Evolutionary conservation across 1,140 invertebrate genomes (phyloP).

Genomic region (Ylistrum balloti): DNA sequence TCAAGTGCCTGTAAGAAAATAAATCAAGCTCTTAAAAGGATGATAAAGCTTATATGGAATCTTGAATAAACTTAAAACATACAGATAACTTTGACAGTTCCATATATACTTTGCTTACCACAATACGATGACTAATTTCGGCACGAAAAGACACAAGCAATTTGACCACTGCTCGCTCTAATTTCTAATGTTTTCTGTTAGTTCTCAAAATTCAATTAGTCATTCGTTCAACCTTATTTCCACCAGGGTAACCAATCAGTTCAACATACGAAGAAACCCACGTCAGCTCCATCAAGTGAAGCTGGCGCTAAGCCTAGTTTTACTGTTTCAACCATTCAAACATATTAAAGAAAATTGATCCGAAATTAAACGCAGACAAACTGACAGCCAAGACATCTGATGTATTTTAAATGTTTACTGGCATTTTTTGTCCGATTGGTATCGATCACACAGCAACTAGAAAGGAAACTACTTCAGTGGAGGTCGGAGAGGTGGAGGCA

Average conservation of each 20-base stretch:
- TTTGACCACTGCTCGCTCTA: too few species aligned
- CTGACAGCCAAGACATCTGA: neutral
- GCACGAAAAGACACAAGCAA: too few species aligned
- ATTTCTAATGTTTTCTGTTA: neutral
- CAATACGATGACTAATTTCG: too few species aligned
- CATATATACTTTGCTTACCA: too few species aligned
- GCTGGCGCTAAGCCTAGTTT: neutral
- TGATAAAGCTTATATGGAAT: too few species aligned
- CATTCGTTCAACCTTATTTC: neutral
- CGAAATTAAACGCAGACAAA: neutral
- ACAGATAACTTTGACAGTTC: too few species aligned
- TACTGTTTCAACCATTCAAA: neutral
- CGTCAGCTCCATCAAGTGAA: neutral
- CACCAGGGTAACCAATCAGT: neutral
- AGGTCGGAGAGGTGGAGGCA: neutral
- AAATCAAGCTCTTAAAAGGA: neutral
- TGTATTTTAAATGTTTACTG: neutral
- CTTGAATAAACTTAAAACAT: too few species aligned
- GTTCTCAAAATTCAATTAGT: neutral
- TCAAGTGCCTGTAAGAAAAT: constrained; percentile 84
- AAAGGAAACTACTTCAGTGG: neutral
- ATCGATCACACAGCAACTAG: neutral
- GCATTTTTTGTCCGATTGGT: constrained; percentile 15
- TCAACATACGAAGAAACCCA: too few species aligned
- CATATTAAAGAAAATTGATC: constrained; percentile 36